Base-by-base conservation (phyloP, 2,797 vertebrate species). In the Macropus fuliginosus region DNA sequence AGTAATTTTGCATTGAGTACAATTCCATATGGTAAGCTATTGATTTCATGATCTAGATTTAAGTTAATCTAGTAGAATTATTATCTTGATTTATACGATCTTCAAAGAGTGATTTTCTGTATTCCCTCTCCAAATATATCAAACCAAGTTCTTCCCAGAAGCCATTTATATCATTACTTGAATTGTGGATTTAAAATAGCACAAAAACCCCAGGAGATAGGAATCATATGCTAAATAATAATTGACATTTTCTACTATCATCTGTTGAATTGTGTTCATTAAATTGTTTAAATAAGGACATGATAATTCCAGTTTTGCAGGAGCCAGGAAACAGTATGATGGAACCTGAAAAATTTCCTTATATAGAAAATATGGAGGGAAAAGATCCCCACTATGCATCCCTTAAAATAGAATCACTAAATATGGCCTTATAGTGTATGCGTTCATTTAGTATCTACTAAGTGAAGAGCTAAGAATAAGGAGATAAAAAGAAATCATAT, bases 61-160 rank as follows among this genome's bases (percentile, higher is more conserved):
- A 6, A 31, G 31, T 57, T 0, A 4, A 87, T 11, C 54, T 93
- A 92, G 91, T 95, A 95, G 94, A 96, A 62, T 4, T 12, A 54
- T n/a, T 18, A 90, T 55, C 14, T 74, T 74, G 62, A n/a, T 40
- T 18, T 74, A 18, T 74, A 8, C 16, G 18, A 21, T 62, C 95
- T 91, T 91, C 62, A 91, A 91, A 92, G 59, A 28, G 93, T 94
- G 56, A 87, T 29, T 59, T 55, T 91, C 18, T 46, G 16, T 66
- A 66, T 93, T 96, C 92, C 18, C 31, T 96, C 55, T 62, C 92
- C 95, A 93, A 94, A 91, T 74, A 0, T 91, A 87, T 92, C 54
- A 92, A 81, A 90, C 91, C 56, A 94, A 29, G 94, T 21, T 24
- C 21, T 34, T 92, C 50, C 55, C 14, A 93, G 90, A 95, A 94